phyloP scores from a whole-genome alignment of 2,888 invertebrate genomes.

The Arge pagana region DNA sequence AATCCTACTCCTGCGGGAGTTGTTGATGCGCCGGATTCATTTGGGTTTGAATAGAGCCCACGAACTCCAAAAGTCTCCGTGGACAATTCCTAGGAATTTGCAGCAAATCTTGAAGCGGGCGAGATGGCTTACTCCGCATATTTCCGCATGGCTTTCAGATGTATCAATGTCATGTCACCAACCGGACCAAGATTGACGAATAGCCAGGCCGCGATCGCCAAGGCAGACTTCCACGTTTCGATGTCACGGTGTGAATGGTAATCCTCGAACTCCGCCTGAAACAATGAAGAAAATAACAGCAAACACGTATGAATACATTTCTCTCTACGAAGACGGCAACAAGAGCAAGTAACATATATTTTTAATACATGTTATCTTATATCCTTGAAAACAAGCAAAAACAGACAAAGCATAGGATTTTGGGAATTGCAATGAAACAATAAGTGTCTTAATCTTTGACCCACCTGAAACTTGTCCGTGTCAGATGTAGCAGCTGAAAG shows the following conservation, averaged over 20 bases:
- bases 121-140: too few species aligned
- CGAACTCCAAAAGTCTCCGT: too few species aligned
- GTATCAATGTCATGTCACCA: constrained; percentile 44
- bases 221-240: constrained; percentile 45
- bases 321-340: constrained; percentile 6
- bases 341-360: neutral
- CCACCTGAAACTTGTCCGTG: neutral
- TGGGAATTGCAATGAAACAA: too few species aligned
- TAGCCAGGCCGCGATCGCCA: constrained; percentile 49
- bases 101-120: too few species aligned
- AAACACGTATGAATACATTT: neutral
- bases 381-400: neutral
- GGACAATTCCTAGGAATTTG: too few species aligned
- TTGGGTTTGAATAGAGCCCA: too few species aligned
- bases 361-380: neutral
- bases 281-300: constrained; percentile 20
- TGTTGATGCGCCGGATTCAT: too few species aligned
- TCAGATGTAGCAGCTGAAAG: constrained; percentile 30
- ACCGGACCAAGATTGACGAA: constrained; percentile 46
- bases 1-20: too few species aligned
- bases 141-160: constrained; percentile 46
- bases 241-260: constrained; percentile 45
- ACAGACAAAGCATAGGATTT: neutral
- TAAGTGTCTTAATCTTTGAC: too few species aligned
- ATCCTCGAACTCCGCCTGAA: constrained; percentile 33